A percentile compares a stretch with the other conserved stretches of the same genome.
These are phyloP conservation scores for Clistopyga incitator DNA, from an alignment of 2,888 invertebrate species.

Conservation along the genomic window DNA sequence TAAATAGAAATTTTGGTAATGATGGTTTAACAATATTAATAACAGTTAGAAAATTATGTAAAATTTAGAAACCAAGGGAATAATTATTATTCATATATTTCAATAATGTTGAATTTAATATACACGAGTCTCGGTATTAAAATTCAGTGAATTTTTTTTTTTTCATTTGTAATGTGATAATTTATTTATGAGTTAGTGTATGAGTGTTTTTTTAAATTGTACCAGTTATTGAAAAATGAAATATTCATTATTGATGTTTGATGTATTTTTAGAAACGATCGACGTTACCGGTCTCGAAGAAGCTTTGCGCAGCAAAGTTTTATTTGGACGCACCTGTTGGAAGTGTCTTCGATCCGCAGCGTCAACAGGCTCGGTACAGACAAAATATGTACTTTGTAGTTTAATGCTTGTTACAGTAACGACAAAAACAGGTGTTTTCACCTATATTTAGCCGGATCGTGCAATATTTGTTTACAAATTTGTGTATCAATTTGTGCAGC, in stretches of 20 bases:
- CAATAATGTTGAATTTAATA: too few relatives aligned
- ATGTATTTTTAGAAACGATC: conserved; percentile 75
- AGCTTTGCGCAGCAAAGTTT: conserved; percentile 72
- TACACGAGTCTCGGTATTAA: too few relatives aligned
- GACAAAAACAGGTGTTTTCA: not conserved
- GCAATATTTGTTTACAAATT: conserved; percentile 39
- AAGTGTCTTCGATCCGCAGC: conserved; percentile 75
- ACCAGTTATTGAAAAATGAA: too few relatives aligned
- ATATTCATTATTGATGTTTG: conserved; percentile 37
- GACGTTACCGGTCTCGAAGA: conserved; percentile 73
- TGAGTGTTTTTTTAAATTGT: too few relatives aligned
- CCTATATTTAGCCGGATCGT: not conserved
- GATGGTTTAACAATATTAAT: too few relatives aligned
- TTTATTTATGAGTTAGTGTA: too few relatives aligned
- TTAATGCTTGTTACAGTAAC: not conserved
- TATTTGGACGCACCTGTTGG: conserved; percentile 76
- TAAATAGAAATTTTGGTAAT: too few relatives aligned
- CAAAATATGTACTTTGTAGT: not conserved
- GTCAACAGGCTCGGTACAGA: conserved; percentile 77
- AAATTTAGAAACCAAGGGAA: too few relatives aligned
- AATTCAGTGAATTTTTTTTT: too few relatives aligned
- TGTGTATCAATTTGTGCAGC: not conserved
- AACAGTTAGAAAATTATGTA: too few relatives aligned
- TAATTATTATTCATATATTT: too few relatives aligned
- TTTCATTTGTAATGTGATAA: too few relatives aligned